Percentiles rank a stretch among this genome's conserved stretches.
Evolutionary conservation across 1,140 invertebrate genomes (phyloP).

Genomic region (Drosophila nasuta): DNA sequence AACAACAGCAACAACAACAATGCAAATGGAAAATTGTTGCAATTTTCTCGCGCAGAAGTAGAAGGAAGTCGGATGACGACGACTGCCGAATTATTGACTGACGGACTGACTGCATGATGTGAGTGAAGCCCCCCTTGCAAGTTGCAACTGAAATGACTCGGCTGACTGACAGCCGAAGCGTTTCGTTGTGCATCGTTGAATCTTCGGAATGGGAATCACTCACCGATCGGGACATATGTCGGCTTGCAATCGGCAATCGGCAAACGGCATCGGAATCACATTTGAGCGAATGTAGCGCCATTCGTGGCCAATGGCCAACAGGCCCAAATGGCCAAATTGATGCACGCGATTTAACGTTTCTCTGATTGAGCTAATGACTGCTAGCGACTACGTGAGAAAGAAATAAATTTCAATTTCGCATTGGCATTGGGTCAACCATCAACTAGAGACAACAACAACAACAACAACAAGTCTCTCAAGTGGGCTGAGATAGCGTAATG

Average conservation of each 20-base stretch:
- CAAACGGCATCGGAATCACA: not conserved
- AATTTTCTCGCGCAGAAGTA: constrained; percentile 73
- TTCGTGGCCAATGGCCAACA: constrained; percentile 52
- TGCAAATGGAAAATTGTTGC: constrained; percentile 73
- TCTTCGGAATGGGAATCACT: constrained; percentile 44
- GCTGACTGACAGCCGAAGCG: constrained; percentile 59
- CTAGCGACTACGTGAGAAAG: constrained; percentile 82
- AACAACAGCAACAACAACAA: constrained; percentile 57
- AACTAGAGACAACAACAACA: constrained; percentile 7
- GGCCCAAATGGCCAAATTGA: constrained; percentile 74
- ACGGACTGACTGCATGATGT: constrained; percentile 32
- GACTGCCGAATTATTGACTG: constrained; percentile 80
- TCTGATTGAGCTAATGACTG: constrained; percentile 81
- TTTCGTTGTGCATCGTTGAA: constrained; percentile 74
- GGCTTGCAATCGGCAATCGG: constrained; percentile 14
- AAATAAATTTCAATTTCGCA: constrained; percentile 84
- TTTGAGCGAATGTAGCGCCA: constrained; percentile 36
- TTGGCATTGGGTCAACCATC: constrained; percentile 74
- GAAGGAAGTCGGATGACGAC: constrained; percentile 60
- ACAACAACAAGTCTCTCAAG: not conserved
- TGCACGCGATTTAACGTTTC: constrained; percentile 80
- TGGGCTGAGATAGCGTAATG: not conserved
- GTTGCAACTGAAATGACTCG: constrained; percentile 16
- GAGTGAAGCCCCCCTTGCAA: constrained; percentile 2
- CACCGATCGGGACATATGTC: constrained; percentile 40